Percentiles rank a stretch among this genome's conserved stretches.
These are phyloP conservation scores for Hoplostethus atlanticus DNA, from an alignment of 2,797 vertebrate genomes.

Conservation along the genomic window DNA sequence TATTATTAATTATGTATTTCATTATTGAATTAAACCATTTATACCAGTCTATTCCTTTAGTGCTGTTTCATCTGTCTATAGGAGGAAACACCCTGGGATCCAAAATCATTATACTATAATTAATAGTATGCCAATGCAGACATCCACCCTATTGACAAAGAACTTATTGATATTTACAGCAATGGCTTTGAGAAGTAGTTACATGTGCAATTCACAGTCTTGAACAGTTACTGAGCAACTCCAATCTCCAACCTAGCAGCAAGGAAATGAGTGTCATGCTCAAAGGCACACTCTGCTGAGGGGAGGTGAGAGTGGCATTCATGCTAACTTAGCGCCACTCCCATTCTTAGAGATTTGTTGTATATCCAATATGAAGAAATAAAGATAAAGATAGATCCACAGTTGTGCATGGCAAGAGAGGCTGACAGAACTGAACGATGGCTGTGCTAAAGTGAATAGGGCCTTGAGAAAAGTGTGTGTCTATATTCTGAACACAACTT, in stretches of 20 bases:
- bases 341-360: background rate
- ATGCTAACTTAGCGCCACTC: background rate
- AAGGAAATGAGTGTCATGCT: background rate
- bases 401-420: background rate
- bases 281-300: background rate
- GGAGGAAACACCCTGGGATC: no score
- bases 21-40: no score
- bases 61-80: no score
- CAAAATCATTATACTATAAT: no score
- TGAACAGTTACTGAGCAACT: background rate
- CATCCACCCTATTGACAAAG: no score
- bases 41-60: no score
- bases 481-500: constrained; percentile 12
- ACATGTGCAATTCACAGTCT: background rate
- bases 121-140: no score
- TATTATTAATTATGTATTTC: no score
- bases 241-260: background rate
- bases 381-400: background rate
- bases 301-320: background rate
- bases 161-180: no score
- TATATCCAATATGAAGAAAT: constrained; percentile 12
- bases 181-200: background rate
- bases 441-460: background rate
- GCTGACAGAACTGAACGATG: constrained; percentile 21
- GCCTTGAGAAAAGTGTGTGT: constrained; percentile 29